Evolutionary conservation across 2,888 invertebrate species (phyloP), one percentile per base, ranked within the genome.

Genomic region (Mactromeris polynyma): DNA sequence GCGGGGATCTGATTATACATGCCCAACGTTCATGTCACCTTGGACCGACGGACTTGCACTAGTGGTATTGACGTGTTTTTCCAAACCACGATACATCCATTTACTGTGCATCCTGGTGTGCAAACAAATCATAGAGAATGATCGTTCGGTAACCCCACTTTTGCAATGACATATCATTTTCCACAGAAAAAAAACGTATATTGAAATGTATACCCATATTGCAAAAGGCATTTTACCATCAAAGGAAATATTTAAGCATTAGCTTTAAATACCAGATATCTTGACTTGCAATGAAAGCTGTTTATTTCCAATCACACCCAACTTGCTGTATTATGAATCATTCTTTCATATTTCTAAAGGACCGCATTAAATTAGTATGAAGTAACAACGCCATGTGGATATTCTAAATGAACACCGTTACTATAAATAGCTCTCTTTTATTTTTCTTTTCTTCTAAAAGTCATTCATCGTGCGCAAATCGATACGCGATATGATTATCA

Each of bases 401-500:
- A 46, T 38, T 77, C 73, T 82, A 87, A 86, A 87, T 78, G 78
- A 58, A 69, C 69, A 21, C 40, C 40, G 73, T 73, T 38, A 40
- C 81, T 82, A 87, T 87, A 64, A 78, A 81, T 87, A 82, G 82
- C 2, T n/a, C 33, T 78, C 82, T 87, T 78, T 82, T 82, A 87
- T 87, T 87, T 78, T 40, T 77, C 78, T 78, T 82, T 87, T 77
- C 26, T 87, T 78, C 86, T 14, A 17, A 78, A 83, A 19, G 36
- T 31, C 46, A 85, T 89, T 85, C 89, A 89, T 85, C 64, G 77
- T 46, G n/a, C 38, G 42, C 42, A 46, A 86, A 83, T 86, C 89
- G 86, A 89, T 89, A 89, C 36, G 82, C 26, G 79, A 83, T 83
- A 86, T 82, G 69, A 86, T 86, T 89, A 89, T 89, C 80, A 86